These are phyloP conservation scores for Cassiopea andromeda DNA, from an alignment of 30 jellyfish, hydroid and myxozoan species.

Conservation along the genomic window DNA sequence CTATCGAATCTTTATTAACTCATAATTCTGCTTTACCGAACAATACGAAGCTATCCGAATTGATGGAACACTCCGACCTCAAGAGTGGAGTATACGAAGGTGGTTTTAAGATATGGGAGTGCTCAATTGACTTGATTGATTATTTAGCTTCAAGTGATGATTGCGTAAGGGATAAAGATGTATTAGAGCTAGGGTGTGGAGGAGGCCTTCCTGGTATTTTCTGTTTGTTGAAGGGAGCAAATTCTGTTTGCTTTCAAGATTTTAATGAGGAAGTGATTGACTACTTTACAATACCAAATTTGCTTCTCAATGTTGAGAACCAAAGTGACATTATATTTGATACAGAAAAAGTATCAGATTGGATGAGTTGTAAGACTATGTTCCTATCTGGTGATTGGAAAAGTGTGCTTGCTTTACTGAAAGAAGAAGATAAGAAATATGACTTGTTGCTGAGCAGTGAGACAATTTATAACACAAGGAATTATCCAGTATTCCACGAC, in stretches of 20 bases:
- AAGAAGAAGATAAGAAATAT: slow-evolving; percentile 32
- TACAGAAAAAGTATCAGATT: neutral
- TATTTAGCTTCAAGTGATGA: slow-evolving; percentile 19
- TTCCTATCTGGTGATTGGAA: slow-evolving; percentile 95
- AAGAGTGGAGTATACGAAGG: slow-evolving; percentile 95
- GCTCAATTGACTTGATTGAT: slow-evolving; percentile 84
- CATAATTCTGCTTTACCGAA: neutral
- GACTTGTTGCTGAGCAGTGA: slow-evolving; percentile 91
- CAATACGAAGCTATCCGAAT: slow-evolving; percentile 2
- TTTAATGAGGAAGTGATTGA: slow-evolving; percentile 93
- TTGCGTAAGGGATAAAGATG: slow-evolving; percentile 31
- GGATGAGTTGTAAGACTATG: slow-evolving; percentile 2
- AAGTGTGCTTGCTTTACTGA: neutral
- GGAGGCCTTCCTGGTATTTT: slow-evolving; percentile 85
- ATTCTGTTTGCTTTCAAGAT: slow-evolving; percentile 85
- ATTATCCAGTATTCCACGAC: slow-evolving; percentile 67
- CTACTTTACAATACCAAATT: slow-evolving; percentile 79
- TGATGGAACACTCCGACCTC: slow-evolving; percentile 75
- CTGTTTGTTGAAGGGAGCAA: slow-evolving; percentile 70
- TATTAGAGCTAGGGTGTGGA: slow-evolving; percentile 96
- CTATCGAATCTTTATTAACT: neutral
- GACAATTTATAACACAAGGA: slow-evolving; percentile 80
- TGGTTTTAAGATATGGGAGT: slow-evolving; percentile 97
- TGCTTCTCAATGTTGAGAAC: slow-evolving; percentile 6
- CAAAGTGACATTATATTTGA: neutral